Conservation (phyloP, 64 coral and sea anemone genomes). For the Orbicella faveolata region DNA sequence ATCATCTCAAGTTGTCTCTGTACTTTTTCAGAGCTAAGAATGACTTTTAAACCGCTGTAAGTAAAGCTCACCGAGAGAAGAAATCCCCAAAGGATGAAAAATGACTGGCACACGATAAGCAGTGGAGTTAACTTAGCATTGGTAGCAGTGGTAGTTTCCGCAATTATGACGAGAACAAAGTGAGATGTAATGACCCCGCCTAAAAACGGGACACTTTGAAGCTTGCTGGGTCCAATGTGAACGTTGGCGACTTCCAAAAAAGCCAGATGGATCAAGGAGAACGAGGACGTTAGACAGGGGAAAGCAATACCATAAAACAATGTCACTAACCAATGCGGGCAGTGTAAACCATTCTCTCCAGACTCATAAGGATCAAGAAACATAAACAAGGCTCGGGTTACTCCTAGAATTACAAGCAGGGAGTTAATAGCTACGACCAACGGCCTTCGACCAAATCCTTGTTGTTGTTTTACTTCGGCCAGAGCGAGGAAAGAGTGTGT, state of each 20-base stretch:
- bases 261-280: slow-evolving; percentile 55
- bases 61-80: slow-evolving; percentile 43
- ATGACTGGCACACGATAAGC: slow-evolving; percentile 43
- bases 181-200: slow-evolving; percentile 21
- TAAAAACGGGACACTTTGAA: slow-evolving; percentile 46
- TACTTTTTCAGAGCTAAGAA: not conserved
- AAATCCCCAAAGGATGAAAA: slow-evolving; percentile 69
- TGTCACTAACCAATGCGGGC: not conserved
- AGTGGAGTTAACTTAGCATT: not conserved
- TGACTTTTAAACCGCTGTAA: slow-evolving; percentile 63
- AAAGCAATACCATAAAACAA: slow-evolving; percentile 32
- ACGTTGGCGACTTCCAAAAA: slow-evolving; percentile 66
- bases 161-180: slow-evolving; percentile 37
- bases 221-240: slow-evolving; percentile 37
- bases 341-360: not conserved
- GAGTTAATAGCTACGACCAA: slow-evolving; percentile 29
- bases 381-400: slow-evolving; percentile 23
- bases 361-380: slow-evolving; percentile 11
- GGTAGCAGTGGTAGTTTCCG: not conserved
- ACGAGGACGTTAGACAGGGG: slow-evolving; percentile 67
- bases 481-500: slow-evolving; percentile 14
- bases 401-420: slow-evolving; percentile 35
- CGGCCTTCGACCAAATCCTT: slow-evolving; percentile 44
- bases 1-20: slow-evolving; percentile 1
- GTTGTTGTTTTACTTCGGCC: not conserved